Conservation (phyloP, 2,888 invertebrate genomes). For the Hetaerina titia region DNA sequence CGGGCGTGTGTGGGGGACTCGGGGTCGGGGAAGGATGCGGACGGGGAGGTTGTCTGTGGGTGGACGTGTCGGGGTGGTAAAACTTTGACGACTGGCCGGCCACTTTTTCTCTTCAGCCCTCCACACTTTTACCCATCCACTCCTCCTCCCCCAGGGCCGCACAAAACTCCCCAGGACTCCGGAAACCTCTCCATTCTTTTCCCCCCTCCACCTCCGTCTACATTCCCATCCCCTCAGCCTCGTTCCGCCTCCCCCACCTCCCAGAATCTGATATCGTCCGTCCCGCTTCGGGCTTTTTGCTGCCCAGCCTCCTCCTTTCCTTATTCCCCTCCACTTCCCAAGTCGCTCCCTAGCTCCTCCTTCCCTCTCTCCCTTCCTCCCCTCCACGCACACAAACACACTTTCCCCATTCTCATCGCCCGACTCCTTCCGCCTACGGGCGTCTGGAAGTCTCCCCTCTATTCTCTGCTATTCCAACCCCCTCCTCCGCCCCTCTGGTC, state of each 20-base stretch:
- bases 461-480: neutral
- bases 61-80: neutral
- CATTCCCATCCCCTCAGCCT: neutral
- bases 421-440: conserved; percentile 39
- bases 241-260: neutral
- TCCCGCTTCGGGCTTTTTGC: neutral
- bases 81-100: neutral
- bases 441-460: conserved; percentile 5
- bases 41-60: too few species aligned
- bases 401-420: neutral
- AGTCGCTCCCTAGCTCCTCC: neutral
- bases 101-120: neutral
- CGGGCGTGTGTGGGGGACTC: too few species aligned
- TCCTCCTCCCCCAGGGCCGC: neutral
- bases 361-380: neutral
- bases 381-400: neutral
- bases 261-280: neutral
- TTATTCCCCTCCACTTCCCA: neutral
- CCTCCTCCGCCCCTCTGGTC: neutral
- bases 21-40: too few species aligned
- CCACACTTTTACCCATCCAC: neutral
- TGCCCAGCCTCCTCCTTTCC: neutral
- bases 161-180: neutral
- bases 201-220: neutral
- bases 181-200: neutral